Evolutionary conservation across 1,140 invertebrate genomes (phyloP).

Genomic region (Drosophila seguyi): DNA sequence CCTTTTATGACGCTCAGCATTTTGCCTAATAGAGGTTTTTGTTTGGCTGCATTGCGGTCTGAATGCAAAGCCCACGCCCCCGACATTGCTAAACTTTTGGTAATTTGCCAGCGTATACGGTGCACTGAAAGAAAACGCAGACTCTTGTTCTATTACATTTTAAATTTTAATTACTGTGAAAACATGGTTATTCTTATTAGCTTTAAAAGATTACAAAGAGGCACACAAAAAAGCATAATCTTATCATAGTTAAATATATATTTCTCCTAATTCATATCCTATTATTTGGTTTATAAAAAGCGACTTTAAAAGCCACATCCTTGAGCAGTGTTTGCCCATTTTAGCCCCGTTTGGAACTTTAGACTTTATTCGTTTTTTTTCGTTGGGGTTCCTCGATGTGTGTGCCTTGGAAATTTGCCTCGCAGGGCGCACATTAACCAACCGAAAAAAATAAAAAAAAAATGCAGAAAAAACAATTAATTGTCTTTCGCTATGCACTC

Average conservation of each 20-base stretch:
- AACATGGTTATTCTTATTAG: not conserved
- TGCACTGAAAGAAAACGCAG: constrained; percentile 1
- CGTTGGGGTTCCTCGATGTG: constrained; percentile 30
- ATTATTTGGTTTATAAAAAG: not conserved
- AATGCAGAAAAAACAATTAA: constrained; percentile 66
- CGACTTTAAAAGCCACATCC: not conserved
- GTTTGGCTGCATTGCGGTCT: constrained; percentile 37
- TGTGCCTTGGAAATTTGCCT: constrained; percentile 49
- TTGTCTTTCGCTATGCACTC: constrained; percentile 76
- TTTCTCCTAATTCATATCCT: too few relatives aligned
- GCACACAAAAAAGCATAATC: not conserved
- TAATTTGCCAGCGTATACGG: constrained; percentile 29
- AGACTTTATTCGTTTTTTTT: constrained; percentile 29
- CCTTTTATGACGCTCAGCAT: constrained; percentile 54
- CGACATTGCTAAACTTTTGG: constrained; percentile 35
- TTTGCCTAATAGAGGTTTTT: constrained; percentile 61
- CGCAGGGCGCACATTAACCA: constrained; percentile 47
- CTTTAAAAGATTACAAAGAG: not conserved
- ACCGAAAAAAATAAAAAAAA: constrained; percentile 13
- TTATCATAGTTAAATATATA: not conserved
- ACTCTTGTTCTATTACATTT: not conserved
- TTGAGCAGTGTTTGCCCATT: constrained; percentile 27
- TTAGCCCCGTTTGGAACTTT: constrained; percentile 39
- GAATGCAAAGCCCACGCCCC: constrained; percentile 17
- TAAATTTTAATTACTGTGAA: not conserved